A percentile compares a stretch with the other conserved stretches of the same genome.
phyloP scores from a whole-genome alignment of 1,140 invertebrate genomes.

The Orius laevigatus region DNA sequence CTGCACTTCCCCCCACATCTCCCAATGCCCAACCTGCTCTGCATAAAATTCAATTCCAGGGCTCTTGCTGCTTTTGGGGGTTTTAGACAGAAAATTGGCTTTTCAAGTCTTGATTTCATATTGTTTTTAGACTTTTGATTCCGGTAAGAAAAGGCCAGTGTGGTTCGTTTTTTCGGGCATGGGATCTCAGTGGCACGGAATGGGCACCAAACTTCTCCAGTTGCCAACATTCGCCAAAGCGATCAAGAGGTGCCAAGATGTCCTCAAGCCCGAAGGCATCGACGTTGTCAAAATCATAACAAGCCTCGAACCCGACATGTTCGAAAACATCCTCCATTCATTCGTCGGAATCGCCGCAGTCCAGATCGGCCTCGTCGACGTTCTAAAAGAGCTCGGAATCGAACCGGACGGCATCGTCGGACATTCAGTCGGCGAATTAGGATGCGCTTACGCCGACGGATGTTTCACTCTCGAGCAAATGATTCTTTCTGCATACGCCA shows the following conservation, averaged over 20 bases:
- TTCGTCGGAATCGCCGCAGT: slow-evolving; percentile 65
- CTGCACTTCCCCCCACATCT: no score
- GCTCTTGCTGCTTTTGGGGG: no score
- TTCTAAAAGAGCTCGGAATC: slow-evolving; percentile 35
- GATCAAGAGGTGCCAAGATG: slow-evolving; percentile 36
- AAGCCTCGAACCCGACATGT: slow-evolving; percentile 35
- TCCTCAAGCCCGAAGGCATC: slow-evolving; percentile 37
- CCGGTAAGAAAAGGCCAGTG: slow-evolving; percentile 44
- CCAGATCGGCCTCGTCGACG: slow-evolving; percentile 49
- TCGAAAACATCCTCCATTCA: slow-evolving; percentile 42
- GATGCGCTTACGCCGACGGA: slow-evolving; percentile 56
- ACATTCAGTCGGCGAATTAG: slow-evolving; percentile 49
- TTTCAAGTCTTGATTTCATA: background rate
- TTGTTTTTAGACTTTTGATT: slow-evolving; percentile 6
- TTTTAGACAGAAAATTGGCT: no score
- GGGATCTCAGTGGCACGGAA: slow-evolving; percentile 48
- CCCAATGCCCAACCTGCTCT: no score
- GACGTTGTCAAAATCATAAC: slow-evolving; percentile 44
- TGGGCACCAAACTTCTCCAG: slow-evolving; percentile 41
- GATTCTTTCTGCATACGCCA: slow-evolving; percentile 41
- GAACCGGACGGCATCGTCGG: slow-evolving; percentile 48
- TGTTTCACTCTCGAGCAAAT: slow-evolving; percentile 45
- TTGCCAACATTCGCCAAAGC: slow-evolving; percentile 47
- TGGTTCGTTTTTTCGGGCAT: slow-evolving; percentile 59
- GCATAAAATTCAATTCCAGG: no score